Evolutionary conservation across 2,113 vertebrate genomes (phyloP), one percentile per base, ranked within the genome.

Genomic region (Amphilophus citrinellus): DNA sequence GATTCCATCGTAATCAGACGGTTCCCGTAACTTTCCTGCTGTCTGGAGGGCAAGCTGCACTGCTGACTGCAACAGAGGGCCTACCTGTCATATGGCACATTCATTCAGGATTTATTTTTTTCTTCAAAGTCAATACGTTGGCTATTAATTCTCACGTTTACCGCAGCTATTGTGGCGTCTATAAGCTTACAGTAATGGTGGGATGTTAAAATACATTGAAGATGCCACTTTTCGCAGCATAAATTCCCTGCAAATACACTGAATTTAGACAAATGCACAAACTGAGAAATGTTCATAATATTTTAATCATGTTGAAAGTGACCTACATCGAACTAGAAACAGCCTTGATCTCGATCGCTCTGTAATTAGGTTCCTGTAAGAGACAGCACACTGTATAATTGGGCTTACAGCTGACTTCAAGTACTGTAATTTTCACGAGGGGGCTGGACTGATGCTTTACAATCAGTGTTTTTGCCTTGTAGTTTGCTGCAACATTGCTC

Each of bases 1-100:
- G 91, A 93, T 92, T 94, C 90, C 84, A 87, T 91, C 89, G 88
- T 87, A 91, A 93, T 93, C 89, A 88, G 88, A 90, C 84, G n/a
- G 89, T 88, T 88, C 84, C 83, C 88, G 78, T 87, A 92, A 90
- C 91, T 93, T 92, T 87, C 60, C 90, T 94, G 88, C 89, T 66
- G 94, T 95, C 94, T 94, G 91, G 88, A 89, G 91, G 88, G 83
- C 59, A 35, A 76, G 76, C 91, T 87, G 86, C 78, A n/a, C 68
- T 22, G 3, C 85, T 62, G 82, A 71, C 62, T 77, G 78, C 82
- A 42, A 59, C 86, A 22, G 39, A 77, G 84, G 80, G 83, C 76
- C 84, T 87, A 89, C 86, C 89, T 90, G 81, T 92, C 89, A 90
- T 76, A 68, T 77, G 88, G 76, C 62, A 62, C 84, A 80, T 76